Evolutionary conservation across 2,113 vertebrate species (phyloP), one percentile per base, ranked within the genome.

Genomic region (Hippoglossus stenolepis): DNA sequence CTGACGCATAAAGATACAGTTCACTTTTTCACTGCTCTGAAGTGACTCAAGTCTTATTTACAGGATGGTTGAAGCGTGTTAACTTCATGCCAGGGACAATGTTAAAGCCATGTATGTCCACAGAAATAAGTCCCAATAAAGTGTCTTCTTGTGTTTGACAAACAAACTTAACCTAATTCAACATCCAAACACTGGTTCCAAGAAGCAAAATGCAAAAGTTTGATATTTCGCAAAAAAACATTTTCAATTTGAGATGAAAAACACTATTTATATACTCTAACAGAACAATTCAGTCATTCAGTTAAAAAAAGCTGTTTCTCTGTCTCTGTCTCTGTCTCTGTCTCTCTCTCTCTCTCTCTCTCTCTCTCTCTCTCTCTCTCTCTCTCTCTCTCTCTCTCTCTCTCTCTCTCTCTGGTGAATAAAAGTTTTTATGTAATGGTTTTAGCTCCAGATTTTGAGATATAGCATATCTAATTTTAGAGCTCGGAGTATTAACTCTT

Each of bases 401-500:
- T 26, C 20, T 70, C 12, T 59, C 13, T 28, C 12, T 14, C 10
- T 17, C 14, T 64, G 1, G 26, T 47, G 45, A 76, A 40, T 28
- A 68, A 49, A 68, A 40, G 40, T 61, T 20, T 9, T 26, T 5
- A 11, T 43, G 26, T 66, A n/a, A 9, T 38, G 51, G 18, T 23
- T 64, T 83, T n/a, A 38, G 26, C n/a, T 83, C 14, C 4, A 61
- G 40, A 82, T 65, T 59, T 71, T 45, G 2, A 72, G 5, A 76
- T 20, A 21, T 8, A 68, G 24, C 13, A 59, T 51, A 56, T 66
- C 49, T 59, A 43, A 90, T 73, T 87, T 87, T 74, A 93, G 81
- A 84, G 28, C 15, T 79, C 7, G 35, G 79, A 91, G 90, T 70
- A 70, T 65, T 73, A 73, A 59, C 79, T 89, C 62, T 79, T 90